Evolutionary conservation across 2,888 invertebrate species (phyloP).

Genomic region (Sepioteuthis lessoniana): DNA sequence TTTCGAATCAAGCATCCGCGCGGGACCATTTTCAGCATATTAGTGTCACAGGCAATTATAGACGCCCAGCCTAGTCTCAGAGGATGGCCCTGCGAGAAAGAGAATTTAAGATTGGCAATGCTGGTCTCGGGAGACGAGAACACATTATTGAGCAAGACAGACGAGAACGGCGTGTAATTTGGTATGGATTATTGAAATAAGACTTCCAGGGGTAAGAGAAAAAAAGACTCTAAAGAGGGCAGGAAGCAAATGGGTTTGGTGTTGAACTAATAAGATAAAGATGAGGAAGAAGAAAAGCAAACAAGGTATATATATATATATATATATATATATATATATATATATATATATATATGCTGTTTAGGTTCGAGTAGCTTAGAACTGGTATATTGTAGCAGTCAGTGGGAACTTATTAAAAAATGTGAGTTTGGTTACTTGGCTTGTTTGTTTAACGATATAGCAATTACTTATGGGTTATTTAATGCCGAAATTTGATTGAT

Average conservation of each 20-base stretch:
- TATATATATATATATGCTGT: too few species aligned
- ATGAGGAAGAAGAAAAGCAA: background rate
- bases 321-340: too few species aligned
- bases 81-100: background rate
- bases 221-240: background rate
- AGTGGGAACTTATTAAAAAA: too few species aligned
- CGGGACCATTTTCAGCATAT: background rate
- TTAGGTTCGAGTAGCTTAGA: too few species aligned
- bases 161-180: background rate
- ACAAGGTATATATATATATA: too few species aligned
- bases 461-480: too few species aligned
- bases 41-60: background rate
- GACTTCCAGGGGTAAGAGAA: background rate
- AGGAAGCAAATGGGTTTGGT: background rate
- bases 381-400: too few species aligned
- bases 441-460: too few species aligned
- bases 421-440: too few species aligned
- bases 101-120: conserved; percentile 4
- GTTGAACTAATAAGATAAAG: background rate
- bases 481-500: too few species aligned
- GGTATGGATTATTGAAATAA: background rate
- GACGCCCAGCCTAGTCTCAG: background rate
- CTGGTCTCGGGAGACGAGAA: background rate
- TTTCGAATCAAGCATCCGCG: background rate
- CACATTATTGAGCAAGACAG: background rate